Evolutionary conservation across 2,888 invertebrate genomes (phyloP).

Genomic region (Loripinus fragilis): DNA sequence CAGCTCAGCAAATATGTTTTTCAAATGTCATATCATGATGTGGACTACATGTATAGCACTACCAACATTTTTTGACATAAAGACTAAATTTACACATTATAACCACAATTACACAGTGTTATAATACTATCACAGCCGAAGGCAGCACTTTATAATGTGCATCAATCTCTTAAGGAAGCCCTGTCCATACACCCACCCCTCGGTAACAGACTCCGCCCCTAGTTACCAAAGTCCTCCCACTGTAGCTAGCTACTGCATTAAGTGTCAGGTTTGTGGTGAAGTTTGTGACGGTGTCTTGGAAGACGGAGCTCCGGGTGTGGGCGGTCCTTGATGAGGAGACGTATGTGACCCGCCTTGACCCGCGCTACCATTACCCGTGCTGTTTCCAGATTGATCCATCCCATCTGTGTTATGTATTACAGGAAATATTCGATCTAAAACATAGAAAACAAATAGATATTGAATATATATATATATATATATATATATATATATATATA

Average conservation of each 20-base stretch:
- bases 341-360: slow-evolving; percentile 59
- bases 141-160: slow-evolving; percentile 66
- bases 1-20: too few species aligned
- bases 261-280: slow-evolving; percentile 70
- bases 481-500: too few species aligned
- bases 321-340: slow-evolving; percentile 62
- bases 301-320: slow-evolving; percentile 63
- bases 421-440: slow-evolving; percentile 73
- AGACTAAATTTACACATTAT: not conserved
- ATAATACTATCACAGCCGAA: slow-evolving; percentile 72
- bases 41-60: too few species aligned
- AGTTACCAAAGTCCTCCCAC: slow-evolving; percentile 17
- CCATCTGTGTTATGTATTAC: slow-evolving; percentile 69
- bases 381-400: slow-evolving; percentile 63
- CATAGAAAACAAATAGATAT: not conserved
- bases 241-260: slow-evolving; percentile 17
- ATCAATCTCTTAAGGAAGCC: slow-evolving; percentile 52
- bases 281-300: slow-evolving; percentile 63
- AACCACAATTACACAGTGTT: not conserved
- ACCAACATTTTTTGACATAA: too few species aligned
- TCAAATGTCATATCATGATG: too few species aligned
- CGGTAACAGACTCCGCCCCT: not conserved
- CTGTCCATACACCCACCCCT: not conserved
- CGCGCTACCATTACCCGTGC: slow-evolving; percentile 63
- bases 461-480: too few species aligned